These are phyloP conservation scores for Gorsachius goisagi DNA, from an alignment of 2,113 vertebrate genomes.

Conservation along the genomic window DNA sequence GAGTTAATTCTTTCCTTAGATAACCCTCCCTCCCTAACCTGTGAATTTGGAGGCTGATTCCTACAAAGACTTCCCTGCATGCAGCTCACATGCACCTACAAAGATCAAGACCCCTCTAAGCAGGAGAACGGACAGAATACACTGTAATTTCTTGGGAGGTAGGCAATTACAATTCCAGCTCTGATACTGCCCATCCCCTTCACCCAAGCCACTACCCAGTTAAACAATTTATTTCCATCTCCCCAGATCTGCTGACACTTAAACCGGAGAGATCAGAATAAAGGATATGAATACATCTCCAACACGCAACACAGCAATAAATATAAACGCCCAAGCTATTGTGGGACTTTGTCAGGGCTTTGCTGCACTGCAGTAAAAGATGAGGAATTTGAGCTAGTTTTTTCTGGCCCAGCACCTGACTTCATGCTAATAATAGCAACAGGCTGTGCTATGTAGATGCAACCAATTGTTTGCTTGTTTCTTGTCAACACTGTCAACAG, in stretches of 20 bases:
- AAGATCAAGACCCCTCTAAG: not conserved
- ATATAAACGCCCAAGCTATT: rapidly evolving
- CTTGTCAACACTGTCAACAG: not conserved
- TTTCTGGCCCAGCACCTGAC: not conserved
- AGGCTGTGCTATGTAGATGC: not conserved
- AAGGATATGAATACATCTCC: rapidly evolving
- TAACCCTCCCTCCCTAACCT: not conserved
- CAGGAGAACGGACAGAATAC: not conserved
- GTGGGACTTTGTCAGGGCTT: not conserved
- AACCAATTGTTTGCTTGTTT: not conserved
- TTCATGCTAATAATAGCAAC: not conserved
- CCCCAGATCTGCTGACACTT: not conserved
- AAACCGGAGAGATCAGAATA: not conserved
- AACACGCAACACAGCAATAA: not conserved
- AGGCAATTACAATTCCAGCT: not conserved
- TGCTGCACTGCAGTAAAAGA: not conserved
- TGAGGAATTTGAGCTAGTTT: not conserved
- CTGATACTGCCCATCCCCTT: not conserved
- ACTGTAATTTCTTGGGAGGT: rapidly evolving
- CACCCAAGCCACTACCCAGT: not conserved
- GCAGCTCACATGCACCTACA: not conserved
- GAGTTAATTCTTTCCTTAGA: not conserved
- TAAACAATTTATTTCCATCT: not conserved
- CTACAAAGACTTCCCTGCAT: not conserved
- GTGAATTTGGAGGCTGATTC: not conserved